Base-by-base conservation (phyloP, 2,797 vertebrate species). In the Bovichtus variegatus region DNA sequence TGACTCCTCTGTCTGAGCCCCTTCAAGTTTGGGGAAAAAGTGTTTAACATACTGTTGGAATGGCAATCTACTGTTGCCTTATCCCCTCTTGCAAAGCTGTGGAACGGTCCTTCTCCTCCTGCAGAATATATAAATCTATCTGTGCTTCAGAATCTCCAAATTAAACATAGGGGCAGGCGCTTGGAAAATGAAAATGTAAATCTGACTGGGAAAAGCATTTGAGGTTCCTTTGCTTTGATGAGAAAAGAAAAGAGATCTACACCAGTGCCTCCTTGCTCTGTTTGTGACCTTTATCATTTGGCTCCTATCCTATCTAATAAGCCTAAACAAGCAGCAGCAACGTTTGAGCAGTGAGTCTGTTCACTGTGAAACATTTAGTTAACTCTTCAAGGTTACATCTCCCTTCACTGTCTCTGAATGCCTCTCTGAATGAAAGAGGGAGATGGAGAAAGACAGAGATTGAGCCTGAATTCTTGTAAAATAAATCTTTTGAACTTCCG, bases 121-220 rank as follows among this genome's bases (percentile, higher is more conserved):
- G 83, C 79, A 78, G 87, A 94, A 94, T 88, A 81, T 92, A 93
- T 88, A 91, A 94, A 91, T 92, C 82, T 91, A 92, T 93, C 89
- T 92, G 84, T 67, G 85, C 83, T 81, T 86, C 87, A 49, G 81
- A 93, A 94, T 94, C 89, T 93, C 86, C 86, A 94, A 93, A 94
- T 95, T 93, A 95, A 94, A 94, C 92, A 91, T 75, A 78, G 86
- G 80, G 78, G 86, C 88, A 92, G 89, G 85, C 83, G 44, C 76
- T 87, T 81, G 87, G 88, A 93, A 93, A 94, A 93, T 92, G 89
- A 91, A 93, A 94, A 95, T 94, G 91, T 93, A 94, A 95, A 95
- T 93, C 85, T 83, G 80, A 83, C 71, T 54, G 63, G 66, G 71
- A 63, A 73, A 85, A 79, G 81, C 72, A 73, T 85, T 79, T 78